These are phyloP conservation scores for Stigmatopora argus DNA, from an alignment of 2,113 vertebrate genomes.

Conservation along the genomic window DNA sequence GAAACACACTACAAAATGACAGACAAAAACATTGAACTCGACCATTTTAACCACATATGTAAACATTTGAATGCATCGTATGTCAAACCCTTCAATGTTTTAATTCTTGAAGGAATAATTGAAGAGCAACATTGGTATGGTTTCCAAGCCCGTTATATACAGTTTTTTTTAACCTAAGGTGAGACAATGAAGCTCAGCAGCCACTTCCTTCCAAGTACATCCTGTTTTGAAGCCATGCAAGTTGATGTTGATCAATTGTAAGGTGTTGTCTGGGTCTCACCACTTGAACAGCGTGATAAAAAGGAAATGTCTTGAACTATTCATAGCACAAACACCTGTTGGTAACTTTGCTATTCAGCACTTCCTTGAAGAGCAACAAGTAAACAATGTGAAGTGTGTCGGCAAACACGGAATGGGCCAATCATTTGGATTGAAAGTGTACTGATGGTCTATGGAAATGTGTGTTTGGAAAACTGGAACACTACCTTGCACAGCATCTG, in stretches of 20 bases:
- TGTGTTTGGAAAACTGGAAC: not conserved
- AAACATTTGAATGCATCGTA: not conserved
- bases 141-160: not conserved
- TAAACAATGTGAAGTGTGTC: no score
- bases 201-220: conserved; percentile 2
- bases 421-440: no score
- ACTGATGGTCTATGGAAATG: no score
- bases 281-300: not conserved
- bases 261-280: not conserved
- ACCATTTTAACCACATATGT: not conserved
- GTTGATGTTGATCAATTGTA: not conserved
- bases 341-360: not conserved
- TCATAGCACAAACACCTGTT: not conserved
- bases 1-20: not conserved
- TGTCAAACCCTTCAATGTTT: not conserved
- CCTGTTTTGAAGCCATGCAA: conserved; percentile 5
- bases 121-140: not conserved
- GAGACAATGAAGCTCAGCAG: not conserved
- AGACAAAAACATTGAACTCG: not conserved
- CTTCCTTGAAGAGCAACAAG: not conserved
- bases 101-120: not conserved
- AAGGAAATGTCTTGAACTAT: not conserved
- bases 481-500: not conserved
- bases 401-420: no score
- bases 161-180: not conserved